A percentile compares a stretch with the other conserved stretches of the same genome.
These are phyloP conservation scores for Tyrophagus putrescentiae DNA, from an alignment of 1,140 invertebrate genomes.

Conservation along the genomic window DNA sequence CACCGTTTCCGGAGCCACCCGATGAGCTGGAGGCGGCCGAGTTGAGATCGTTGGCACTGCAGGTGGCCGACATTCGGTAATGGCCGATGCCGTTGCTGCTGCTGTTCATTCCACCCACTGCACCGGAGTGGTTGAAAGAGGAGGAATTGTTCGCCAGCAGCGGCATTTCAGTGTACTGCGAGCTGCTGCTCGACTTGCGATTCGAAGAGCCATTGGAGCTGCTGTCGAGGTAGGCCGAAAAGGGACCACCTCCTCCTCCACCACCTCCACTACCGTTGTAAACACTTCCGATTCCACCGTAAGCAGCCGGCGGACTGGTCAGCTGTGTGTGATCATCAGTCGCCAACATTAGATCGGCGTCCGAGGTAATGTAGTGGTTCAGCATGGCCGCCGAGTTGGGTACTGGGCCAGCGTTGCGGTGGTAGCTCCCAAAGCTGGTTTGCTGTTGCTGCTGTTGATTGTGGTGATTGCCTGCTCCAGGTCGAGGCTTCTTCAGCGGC, in stretches of 20 bases:
- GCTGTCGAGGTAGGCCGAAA: background rate
- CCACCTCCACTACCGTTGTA: background rate
- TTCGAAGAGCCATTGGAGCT: background rate
- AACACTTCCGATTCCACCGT: background rate
- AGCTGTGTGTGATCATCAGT: background rate
- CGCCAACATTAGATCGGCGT: background rate
- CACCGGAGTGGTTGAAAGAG: background rate
- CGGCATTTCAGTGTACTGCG: slow-evolving; percentile 1
- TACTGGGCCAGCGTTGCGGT: too few relatives aligned
- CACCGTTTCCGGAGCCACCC: background rate
- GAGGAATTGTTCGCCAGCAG: background rate
- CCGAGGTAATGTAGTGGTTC: background rate
- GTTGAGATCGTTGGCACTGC: slow-evolving; percentile 14
- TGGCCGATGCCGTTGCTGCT: background rate
- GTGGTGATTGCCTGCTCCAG: background rate
- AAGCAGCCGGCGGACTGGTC: background rate
- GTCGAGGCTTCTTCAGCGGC: slow-evolving; percentile 19
- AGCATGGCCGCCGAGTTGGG: background rate
- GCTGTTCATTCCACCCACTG: too few relatives aligned
- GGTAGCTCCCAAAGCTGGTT: background rate
- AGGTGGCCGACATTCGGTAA: slow-evolving; percentile 5
- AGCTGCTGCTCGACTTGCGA: background rate
- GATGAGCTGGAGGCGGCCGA: background rate
- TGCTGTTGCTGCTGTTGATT: background rate
- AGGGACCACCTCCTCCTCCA: too few relatives aligned